Conservation (phyloP, 2,797 vertebrate genomes). For the Acipenser oxyrinchus region DNA sequence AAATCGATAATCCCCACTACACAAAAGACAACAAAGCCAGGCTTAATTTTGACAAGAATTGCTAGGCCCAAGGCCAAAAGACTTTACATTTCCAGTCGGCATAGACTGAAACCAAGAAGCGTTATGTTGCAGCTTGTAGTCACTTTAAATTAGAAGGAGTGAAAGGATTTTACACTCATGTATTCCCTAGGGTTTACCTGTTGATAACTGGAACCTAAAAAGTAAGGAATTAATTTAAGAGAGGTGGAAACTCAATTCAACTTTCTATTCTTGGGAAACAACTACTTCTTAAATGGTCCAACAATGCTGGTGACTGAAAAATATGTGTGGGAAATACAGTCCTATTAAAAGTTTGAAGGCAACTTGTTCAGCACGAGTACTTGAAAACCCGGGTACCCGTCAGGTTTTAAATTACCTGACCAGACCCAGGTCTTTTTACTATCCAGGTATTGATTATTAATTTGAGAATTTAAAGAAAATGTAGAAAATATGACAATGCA, state of each 20-base stretch:
- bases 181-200: neutral
- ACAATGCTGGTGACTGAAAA: no score
- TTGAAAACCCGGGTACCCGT: neutral
- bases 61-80: neutral
- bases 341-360: no score
- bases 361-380: neutral
- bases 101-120: neutral
- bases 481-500: no score
- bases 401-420: no score
- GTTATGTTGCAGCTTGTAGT: conserved; percentile 4
- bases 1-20: neutral
- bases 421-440: no score
- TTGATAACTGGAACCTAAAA: neutral
- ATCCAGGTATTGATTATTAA: no score
- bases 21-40: neutral
- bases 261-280: no score
- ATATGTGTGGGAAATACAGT: no score
- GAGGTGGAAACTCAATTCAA: neutral
- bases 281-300: no score
- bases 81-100: conserved; percentile 1
- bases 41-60: neutral
- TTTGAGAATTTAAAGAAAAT: no score
- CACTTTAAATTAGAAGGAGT: conserved; percentile 7
- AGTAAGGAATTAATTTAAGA: neutral
- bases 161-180: neutral